Base-by-base conservation (phyloP, 2,888 invertebrate species). In the Selenia dentaria region DNA sequence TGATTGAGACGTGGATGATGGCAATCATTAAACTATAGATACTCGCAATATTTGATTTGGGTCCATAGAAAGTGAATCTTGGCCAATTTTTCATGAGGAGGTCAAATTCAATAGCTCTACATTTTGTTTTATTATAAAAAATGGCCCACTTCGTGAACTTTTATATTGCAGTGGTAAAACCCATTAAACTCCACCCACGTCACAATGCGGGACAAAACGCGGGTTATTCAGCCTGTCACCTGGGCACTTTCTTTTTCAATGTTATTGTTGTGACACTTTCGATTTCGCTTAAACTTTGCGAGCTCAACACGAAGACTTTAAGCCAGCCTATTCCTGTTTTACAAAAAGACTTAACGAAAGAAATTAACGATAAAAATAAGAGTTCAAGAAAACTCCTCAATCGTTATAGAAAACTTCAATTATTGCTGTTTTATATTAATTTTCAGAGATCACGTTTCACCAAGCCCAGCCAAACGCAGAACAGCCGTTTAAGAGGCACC, bases 161-260 rank as follows among this genome's bases (percentile, higher is more conserved):
- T 50, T 58, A 44, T 54, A 39, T 56, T 51, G 50, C 52, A 50
- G 43, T 54, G 44, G 51, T 59, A 57, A 62, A 52, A 58, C 48
- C 51, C 41, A 59, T 58, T 58, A 51, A 60, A 59, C 40, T 29
- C 57, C 51, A 51, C 49, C 53, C 36, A 51, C 54, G 38, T 48
- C n/a, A 47, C 54, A 57, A 63, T 60, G 54, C 60, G 26, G 46
- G 46, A 27, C 46, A 47, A 36, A 38, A 29, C 24, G 12, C 22
- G 33, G 40, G 50, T 51, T 57, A 60, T 56, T 35, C 39, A 37
- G 53, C 61, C 56, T 62, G 60, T 59, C 63, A 57, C 43, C 37
- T 56, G 52, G 62, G 61, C 62, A 67, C 69, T 65, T 64, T 68
- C 65, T 67, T 51, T 54, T 56, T 57, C 47, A 60, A 43, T 47